Evolutionary conservation across 2,888 invertebrate genomes (phyloP).

Genomic region (Pocota personata): DNA sequence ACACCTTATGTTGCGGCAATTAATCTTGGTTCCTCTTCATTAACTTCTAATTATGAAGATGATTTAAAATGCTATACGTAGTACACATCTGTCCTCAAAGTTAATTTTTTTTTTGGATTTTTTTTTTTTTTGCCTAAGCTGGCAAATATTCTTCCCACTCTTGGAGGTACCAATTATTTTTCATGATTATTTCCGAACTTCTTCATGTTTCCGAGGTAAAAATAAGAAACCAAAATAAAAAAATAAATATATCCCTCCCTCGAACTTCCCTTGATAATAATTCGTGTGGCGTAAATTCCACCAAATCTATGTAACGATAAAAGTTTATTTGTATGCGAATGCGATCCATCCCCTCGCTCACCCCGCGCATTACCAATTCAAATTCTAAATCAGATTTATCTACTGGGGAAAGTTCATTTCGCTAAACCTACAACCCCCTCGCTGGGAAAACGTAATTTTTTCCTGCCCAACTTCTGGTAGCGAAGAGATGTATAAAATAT

Average conservation of each 20-base stretch:
- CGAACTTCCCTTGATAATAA: slow-evolving; percentile 17
- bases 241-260: neutral
- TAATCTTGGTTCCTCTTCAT: slow-evolving; percentile 67
- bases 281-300: slow-evolving; percentile 44
- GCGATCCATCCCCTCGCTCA: slow-evolving; percentile 5
- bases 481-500: slow-evolving; percentile 53
- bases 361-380: slow-evolving; percentile 44
- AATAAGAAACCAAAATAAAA: neutral
- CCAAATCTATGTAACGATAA: slow-evolving; percentile 47
- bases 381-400: slow-evolving; percentile 65
- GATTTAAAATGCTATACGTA: slow-evolving; percentile 35
- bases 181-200: slow-evolving; percentile 33
- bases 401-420: slow-evolving; percentile 54
- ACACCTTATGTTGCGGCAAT: slow-evolving; percentile 63
- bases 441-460: slow-evolving; percentile 42
- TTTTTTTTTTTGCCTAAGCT: neutral
- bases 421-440: slow-evolving; percentile 23
- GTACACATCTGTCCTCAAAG: slow-evolving; percentile 43
- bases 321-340: slow-evolving; percentile 48
- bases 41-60: slow-evolving; percentile 66
- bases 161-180: slow-evolving; percentile 39
- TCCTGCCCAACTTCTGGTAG: slow-evolving; percentile 35
- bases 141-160: neutral
- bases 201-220: slow-evolving; percentile 28
- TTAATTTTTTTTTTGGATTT: neutral